These are phyloP conservation scores for Chinchilla lanigera DNA, from an alignment of 2,113 vertebrate genomes.

Conservation along the genomic window DNA sequence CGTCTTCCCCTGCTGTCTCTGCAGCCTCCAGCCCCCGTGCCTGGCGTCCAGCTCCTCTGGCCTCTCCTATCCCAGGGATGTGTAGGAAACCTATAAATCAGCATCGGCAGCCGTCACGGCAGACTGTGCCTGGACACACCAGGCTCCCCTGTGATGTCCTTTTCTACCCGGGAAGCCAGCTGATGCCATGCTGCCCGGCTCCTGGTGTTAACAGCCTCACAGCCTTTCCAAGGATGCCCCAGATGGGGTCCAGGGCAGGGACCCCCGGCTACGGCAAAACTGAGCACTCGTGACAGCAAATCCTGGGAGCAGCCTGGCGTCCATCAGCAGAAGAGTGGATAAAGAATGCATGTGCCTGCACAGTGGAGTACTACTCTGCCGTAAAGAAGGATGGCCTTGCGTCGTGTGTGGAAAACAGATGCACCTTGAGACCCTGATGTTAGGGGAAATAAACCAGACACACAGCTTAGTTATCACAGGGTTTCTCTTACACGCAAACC, in stretches of 20 bases:
- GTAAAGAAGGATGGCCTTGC: rapidly evolving
- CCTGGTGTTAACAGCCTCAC: not conserved
- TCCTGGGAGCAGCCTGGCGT: not conserved
- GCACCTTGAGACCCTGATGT: not conserved
- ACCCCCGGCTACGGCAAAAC: not conserved
- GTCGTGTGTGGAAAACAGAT: not conserved
- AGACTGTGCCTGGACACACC: too few species aligned
- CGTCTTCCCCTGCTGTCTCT: too few species aligned
- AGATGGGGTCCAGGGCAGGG: not conserved
- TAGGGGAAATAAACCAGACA: not conserved
- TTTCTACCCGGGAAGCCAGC: not conserved
- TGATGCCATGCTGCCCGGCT: not conserved
- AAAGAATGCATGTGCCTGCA: not conserved
- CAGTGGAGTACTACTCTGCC: not conserved
- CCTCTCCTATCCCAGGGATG: not conserved
- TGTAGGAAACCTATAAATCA: not conserved
- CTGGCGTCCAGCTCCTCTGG: not conserved
- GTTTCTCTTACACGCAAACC: not conserved
- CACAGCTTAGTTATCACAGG: not conserved
- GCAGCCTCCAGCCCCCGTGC: not conserved
- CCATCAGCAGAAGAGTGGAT: not conserved
- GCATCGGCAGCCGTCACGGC: not conserved
- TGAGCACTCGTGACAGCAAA: not conserved
- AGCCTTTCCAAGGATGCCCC: not conserved
- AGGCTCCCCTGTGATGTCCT: not conserved